Evolutionary conservation across 35 echinoderm and acorn worm genomes (phyloP), one percentile per base, ranked within the genome.

Genomic region (Nesometra sesokonis): DNA sequence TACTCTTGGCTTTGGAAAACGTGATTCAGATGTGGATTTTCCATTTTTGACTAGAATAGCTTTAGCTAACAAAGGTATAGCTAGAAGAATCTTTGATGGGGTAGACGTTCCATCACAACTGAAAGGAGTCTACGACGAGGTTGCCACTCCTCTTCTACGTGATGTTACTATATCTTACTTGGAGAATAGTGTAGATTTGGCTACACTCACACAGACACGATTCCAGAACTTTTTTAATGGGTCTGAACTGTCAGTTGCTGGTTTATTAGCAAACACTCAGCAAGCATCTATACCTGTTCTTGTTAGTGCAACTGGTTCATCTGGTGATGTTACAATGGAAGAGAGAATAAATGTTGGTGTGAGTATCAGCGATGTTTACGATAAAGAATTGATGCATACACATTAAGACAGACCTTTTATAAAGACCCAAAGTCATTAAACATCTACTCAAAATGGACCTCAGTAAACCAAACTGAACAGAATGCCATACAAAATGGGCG

Each of bases 161-260:
- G 87, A 99, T 77, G 89, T 99, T 36, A 77, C 85, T 1, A 85
- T 99, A 5, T 85, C 89, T 29, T 99, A 99, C 46, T 87, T 99
- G 4, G 90, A 85, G 17, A 94, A 94, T 57, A 86, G 89, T 8
- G 96, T 99, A 0, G 81, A 91, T 46, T 84, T 82, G 0, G 84
- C 80, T 0, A 88, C 78, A 8, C 67, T 92, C 33, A 92, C 96
- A 0, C 87, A 77, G 8, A 94, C 87, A 0, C 84, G 76, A 11
- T 99, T 99, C 38, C 90, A 90, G 17, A 94, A 91, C 52, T 99
- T 94, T 80, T 99, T 94, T 57, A 91, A 93, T 81, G 96, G 96
- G 32, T 99, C 96, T 17, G 96, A 99, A 57, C 84, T 99, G 21
- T 90, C 90, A 11, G 89, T 99, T 46, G 87, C 92, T 30, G 96